Evolutionary conservation across 2,113 vertebrate species (phyloP).

Genomic region (Albula glossodonta): DNA sequence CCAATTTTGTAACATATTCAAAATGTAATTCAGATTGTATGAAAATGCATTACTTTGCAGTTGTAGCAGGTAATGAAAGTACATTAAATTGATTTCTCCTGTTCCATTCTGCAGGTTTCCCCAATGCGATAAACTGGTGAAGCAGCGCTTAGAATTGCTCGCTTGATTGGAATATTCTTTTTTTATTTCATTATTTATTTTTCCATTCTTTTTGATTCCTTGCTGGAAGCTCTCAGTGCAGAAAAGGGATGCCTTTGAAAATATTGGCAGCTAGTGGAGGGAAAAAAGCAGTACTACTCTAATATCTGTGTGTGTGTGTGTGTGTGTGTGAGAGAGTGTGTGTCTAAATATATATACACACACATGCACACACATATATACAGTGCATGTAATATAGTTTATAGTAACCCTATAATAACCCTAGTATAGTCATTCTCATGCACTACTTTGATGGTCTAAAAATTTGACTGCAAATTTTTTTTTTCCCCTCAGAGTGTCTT

Average conservation of each 20-base stretch:
- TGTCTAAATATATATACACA: no score
- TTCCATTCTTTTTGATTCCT: neutral
- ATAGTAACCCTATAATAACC: no score
- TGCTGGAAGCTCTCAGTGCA: neutral
- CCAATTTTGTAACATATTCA: constrained; percentile 13
- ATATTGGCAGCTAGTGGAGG: neutral
- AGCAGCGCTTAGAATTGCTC: constrained; percentile 8
- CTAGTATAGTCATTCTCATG: no score
- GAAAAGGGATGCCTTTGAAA: neutral
- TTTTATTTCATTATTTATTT: neutral
- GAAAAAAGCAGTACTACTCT: neutral
- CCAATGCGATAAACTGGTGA: neutral
- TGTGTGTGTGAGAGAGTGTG: no score
- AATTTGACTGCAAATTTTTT: no score
- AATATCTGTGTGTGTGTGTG: no score
- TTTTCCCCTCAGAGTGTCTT: neutral
- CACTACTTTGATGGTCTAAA: no score
- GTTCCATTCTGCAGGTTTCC: neutral
- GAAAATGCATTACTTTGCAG: constrained; percentile 11
- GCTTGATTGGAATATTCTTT: constrained; percentile 11
- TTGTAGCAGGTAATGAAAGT: constrained; percentile 14
- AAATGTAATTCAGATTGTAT: constrained; percentile 14
- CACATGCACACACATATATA: no score
- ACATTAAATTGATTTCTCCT: constrained; percentile 7
- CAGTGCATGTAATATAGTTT: no score